Evolutionary conservation across 35 echinoderm and acorn worm species (phyloP).

Genomic region (Ophioderma brevispina): DNA sequence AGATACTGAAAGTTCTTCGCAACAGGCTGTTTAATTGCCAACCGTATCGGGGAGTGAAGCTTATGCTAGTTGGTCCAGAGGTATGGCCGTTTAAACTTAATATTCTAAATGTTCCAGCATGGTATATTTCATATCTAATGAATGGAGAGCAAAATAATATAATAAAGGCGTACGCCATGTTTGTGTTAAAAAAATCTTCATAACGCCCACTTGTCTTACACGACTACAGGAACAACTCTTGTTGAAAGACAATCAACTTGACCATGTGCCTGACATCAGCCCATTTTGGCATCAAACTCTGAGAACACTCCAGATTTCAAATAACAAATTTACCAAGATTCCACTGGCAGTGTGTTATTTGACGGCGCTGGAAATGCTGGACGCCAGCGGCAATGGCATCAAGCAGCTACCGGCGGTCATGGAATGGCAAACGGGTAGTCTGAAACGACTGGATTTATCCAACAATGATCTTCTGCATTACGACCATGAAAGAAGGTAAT

Average conservation of each 20-base stretch:
- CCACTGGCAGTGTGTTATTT: conserved; percentile 46
- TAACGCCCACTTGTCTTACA: too few relatives aligned
- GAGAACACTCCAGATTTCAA: conserved; percentile 19
- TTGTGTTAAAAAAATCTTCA: too few relatives aligned
- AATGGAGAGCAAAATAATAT: too few relatives aligned
- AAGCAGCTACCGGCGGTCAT: conserved; percentile 17
- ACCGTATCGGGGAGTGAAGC: conserved; percentile 55
- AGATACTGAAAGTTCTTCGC: conserved; percentile 37
- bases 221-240: not conserved
- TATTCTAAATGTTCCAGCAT: too few relatives aligned
- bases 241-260: not conserved
- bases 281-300: conserved; percentile 53
- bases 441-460: conserved; percentile 39
- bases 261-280: conserved; percentile 40
- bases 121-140: too few relatives aligned
- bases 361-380: conserved; percentile 27
- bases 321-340: conserved; percentile 49
- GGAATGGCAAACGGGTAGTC: conserved; percentile 31
- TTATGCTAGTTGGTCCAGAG: conserved; percentile 68
- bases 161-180: too few relatives aligned
- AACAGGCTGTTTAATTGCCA: conserved; percentile 52
- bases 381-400: conserved; percentile 49
- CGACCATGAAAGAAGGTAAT: not conserved
- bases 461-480: conserved; percentile 29
- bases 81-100: conserved; percentile 1